Base-by-base conservation (phyloP, 2,113 vertebrate species). In the Melanotaenia duboulayi region DNA sequence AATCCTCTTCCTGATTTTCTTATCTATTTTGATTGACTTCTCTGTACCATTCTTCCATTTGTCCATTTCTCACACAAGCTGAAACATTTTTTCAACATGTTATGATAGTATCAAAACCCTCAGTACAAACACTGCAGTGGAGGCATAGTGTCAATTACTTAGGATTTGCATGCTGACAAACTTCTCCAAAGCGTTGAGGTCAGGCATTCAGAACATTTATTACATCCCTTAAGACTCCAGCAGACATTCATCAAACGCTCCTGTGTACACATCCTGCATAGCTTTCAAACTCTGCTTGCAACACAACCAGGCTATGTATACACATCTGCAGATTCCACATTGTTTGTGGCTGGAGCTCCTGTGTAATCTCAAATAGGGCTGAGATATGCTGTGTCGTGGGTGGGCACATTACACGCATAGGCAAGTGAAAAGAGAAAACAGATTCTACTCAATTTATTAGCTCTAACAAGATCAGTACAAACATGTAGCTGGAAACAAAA, bases 191-290 rank as follows among this genome's bases (percentile, higher is more conserved):
- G 65, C 42, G 46, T 28, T 9, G n/a, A 28, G 87, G 82, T 86
- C 84, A 81, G 64, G 78, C 76, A 54, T 55, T 46, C 58, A 4
- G 67, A 37, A 66, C 72, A 64, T n/a, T 71, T 39, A 52, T 76
- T 71, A 35, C 69, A 48, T 69, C 68, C 77, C 60, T 68, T n/a
- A 66, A 79, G 74, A 76, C 79, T 63, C 63, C 68, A 73, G 82
- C 81, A 85, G 76, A 72, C 87, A 89, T 88, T 79, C 66, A 81
- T 90, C 89, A 88, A 65, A 65, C 14, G 16, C 65, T 63, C 84
- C 71, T 84, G 81, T 91, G 79, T 88, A 92, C 88, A 91, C 86
- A 90, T 81, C 70, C 84, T 81, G 76, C 54, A 37, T 65, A 81
- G 82, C 78, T 82, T 83, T 82, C 73, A 78, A 86, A 83, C 81